These are phyloP conservation scores for Lasiurus cinereus DNA, from an alignment of 2,113 vertebrate species.

Conservation along the genomic window DNA sequence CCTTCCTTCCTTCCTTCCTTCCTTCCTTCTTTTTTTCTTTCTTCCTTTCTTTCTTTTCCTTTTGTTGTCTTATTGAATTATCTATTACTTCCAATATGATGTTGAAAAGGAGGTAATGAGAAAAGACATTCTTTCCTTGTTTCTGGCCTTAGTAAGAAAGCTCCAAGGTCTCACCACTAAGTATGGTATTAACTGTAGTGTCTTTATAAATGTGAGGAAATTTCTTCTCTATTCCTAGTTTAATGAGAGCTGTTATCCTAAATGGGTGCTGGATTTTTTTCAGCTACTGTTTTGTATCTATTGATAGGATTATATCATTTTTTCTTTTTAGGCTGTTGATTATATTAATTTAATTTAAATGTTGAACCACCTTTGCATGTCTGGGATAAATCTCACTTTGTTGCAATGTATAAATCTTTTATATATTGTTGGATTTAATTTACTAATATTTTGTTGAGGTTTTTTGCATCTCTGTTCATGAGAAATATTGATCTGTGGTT, in stretches of 20 bases:
- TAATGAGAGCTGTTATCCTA: not conserved
- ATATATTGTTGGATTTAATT: not conserved
- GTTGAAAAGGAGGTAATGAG: not conserved
- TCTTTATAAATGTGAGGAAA: not conserved
- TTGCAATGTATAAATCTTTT: not conserved
- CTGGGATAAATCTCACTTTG: not conserved
- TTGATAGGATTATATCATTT: not conserved
- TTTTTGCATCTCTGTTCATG: not conserved
- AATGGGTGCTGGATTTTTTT: constrained; percentile 3
- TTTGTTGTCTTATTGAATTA: not conserved
- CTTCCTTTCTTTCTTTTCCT: not conserved
- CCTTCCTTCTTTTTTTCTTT: constrained; percentile 19
- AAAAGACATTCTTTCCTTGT: not conserved
- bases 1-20: not conserved
- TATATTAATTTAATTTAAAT: constrained; percentile 20
- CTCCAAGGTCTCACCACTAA: not conserved
- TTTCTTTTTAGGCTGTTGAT: not conserved
- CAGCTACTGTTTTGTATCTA: not conserved
- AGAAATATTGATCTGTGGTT: not conserved
- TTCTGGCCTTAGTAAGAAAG: not conserved
- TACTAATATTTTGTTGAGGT: not conserved
- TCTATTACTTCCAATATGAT: not conserved
- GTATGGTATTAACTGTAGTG: not conserved
- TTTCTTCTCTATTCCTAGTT: not conserved
- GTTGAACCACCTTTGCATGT: not conserved